These are phyloP conservation scores for Drosophila fungiperda DNA, from an alignment of 2,888 invertebrate species.

Conservation along the genomic window DNA sequence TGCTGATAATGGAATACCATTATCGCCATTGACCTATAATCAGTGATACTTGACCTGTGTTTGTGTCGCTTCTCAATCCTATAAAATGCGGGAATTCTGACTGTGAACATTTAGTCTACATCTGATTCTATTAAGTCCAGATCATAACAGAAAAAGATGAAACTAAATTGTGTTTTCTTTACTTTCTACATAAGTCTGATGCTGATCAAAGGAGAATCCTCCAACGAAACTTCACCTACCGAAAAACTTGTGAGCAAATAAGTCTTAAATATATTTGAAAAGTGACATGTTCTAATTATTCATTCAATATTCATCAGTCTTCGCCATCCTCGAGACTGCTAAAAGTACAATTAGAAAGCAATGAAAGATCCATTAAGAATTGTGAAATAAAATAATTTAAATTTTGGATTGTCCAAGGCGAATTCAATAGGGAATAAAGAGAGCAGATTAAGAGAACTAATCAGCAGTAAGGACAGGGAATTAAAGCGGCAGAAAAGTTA, in stretches of 20 bases:
- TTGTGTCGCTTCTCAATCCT: neutral
- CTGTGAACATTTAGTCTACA: neutral
- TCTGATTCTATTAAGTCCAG: neutral
- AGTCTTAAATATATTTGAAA: neutral
- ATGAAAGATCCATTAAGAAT: neutral
- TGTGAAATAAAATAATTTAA: rapidly evolving
- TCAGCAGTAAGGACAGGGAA: neutral
- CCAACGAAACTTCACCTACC: rapidly evolving
- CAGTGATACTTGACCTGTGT: neutral
- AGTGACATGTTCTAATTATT: neutral
- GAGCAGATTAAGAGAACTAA: neutral
- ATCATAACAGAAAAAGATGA: neutral
- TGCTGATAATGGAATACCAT: no score
- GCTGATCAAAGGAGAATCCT: neutral
- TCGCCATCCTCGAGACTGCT: neutral
- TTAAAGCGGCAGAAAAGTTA: neutral
- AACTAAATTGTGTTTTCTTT: neutral
- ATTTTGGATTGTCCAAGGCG: rapidly evolving
- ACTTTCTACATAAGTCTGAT: neutral
- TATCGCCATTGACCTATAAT: no score
- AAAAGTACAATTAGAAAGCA: neutral
- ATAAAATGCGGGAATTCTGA: neutral
- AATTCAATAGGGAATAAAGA: neutral
- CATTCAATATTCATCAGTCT: neutral
- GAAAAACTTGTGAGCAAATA: neutral